Evolutionary conservation across 2,888 invertebrate species (phyloP).

Genomic region (Marronus borbonicus): DNA sequence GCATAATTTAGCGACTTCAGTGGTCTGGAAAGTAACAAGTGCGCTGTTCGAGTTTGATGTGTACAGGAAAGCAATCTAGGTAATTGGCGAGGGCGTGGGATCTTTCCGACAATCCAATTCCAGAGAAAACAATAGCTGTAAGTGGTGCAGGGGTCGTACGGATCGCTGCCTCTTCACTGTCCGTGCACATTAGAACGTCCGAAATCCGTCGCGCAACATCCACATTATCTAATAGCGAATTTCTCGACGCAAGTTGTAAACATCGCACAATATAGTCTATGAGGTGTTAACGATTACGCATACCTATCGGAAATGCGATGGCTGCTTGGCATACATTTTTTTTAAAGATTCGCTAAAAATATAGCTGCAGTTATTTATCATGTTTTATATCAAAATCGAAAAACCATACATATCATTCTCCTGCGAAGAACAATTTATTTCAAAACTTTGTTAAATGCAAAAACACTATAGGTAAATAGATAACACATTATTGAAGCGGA

Average conservation of each 20-base stretch:
- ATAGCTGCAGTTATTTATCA: too few relatives aligned
- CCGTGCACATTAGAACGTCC: slow-evolving; percentile 40
- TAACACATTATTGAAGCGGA: too few relatives aligned
- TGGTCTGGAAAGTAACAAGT: slow-evolving; percentile 59
- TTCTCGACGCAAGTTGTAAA: slow-evolving; percentile 24
- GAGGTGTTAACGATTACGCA: neutral
- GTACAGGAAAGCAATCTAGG: slow-evolving; percentile 64
- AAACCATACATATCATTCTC: too few relatives aligned
- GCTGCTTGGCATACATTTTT: neutral
- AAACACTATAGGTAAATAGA: too few relatives aligned
- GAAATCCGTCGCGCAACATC: slow-evolving; percentile 42
- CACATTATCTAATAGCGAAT: slow-evolving; percentile 38
- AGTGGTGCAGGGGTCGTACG: slow-evolving; percentile 63
- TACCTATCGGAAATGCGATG: neutral
- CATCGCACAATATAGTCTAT: neutral
- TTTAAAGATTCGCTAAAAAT: too few relatives aligned
- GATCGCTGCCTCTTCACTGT: slow-evolving; percentile 50
- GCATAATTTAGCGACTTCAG: slow-evolving; percentile 58
- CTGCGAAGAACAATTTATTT: too few relatives aligned
- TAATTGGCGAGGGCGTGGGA: slow-evolving; percentile 63
- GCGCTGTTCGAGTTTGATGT: slow-evolving; percentile 59
- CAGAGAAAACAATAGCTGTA: slow-evolving; percentile 73
- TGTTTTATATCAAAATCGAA: too few relatives aligned
- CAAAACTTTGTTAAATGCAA: too few relatives aligned
- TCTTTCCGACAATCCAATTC: slow-evolving; percentile 69